Percentiles rank a stretch among this genome's conserved stretches.
These are phyloP conservation scores for Brachymystax lenok DNA, from an alignment of 2,797 vertebrate genomes.

Conservation along the genomic window DNA sequence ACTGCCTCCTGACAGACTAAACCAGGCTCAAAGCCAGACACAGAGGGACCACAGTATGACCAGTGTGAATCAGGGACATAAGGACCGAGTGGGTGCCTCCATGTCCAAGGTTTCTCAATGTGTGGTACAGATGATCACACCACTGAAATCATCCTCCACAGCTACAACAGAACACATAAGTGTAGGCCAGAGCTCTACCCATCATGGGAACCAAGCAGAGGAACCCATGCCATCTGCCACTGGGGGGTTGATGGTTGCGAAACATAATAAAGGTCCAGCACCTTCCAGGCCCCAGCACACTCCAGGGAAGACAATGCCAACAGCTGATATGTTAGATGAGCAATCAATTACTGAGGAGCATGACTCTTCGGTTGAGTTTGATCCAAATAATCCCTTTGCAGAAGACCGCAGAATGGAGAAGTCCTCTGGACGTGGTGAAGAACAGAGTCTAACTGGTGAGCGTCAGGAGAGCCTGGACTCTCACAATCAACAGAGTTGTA, in stretches of 20 bases:
- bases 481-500: background rate
- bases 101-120: conserved; percentile 47
- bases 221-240: conserved; percentile 17
- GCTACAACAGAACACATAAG: conserved; percentile 15
- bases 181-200: conserved; percentile 12
- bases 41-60: conserved; percentile 29
- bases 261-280: conserved; percentile 60
- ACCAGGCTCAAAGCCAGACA: conserved; percentile 16
- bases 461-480: background rate
- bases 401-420: conserved; percentile 17
- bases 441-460: conserved; percentile 8
- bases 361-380: background rate
- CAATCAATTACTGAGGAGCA: background rate
- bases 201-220: background rate
- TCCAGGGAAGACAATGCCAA: conserved; percentile 7
- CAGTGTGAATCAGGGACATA: conserved; percentile 11
- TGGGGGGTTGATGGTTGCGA: conserved; percentile 17
- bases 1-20: conserved; percentile 52
- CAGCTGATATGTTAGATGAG: background rate
- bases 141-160: conserved; percentile 28
- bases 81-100: conserved; percentile 31
- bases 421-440: background rate
- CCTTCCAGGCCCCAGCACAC: conserved; percentile 50
- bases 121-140: conserved; percentile 40
- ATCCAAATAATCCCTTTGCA: conserved; percentile 70